These are phyloP conservation scores for Alsophila aescularia DNA, from an alignment of 2,888 invertebrate genomes.

Conservation along the genomic window DNA sequence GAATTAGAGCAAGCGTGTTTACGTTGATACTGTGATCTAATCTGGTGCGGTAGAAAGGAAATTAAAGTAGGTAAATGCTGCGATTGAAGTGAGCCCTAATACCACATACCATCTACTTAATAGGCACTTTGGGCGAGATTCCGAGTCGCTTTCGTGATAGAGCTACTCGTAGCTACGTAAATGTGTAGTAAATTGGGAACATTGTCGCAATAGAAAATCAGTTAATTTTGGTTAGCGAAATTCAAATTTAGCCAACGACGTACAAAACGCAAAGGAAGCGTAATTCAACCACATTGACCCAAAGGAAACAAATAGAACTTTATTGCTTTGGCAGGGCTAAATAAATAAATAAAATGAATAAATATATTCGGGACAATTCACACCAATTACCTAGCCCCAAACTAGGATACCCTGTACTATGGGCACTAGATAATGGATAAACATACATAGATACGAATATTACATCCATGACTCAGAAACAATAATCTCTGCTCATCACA, in stretches of 20 bases:
- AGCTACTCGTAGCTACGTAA: slow-evolving; percentile 10
- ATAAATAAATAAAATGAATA: no score
- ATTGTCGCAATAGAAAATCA: not conserved
- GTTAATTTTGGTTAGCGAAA: not conserved
- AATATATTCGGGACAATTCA: no score
- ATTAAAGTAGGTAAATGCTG: slow-evolving; percentile 21
- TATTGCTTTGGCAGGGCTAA: no score
- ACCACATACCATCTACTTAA: slow-evolving; percentile 27
- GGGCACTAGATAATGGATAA: no score
- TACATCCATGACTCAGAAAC: no score
- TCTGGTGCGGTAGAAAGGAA: slow-evolving; percentile 22
- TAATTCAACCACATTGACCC: no score
- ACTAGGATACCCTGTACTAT: no score
- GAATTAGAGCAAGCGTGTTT: not conserved
- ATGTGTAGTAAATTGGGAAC: not conserved
- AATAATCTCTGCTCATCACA: no score
- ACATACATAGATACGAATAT: no score
- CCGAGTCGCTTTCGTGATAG: slow-evolving; percentile 16
- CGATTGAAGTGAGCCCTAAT: slow-evolving; percentile 22
- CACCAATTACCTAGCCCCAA: no score
- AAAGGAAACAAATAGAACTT: no score
- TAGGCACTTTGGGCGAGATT: slow-evolving; percentile 22
- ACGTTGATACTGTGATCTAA: slow-evolving; percentile 3
- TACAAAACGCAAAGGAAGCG: no score
- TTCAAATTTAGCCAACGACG: not conserved